Evolutionary conservation across 2,888 invertebrate species (phyloP).

Genomic region (Alviniconcha strummeri): DNA sequence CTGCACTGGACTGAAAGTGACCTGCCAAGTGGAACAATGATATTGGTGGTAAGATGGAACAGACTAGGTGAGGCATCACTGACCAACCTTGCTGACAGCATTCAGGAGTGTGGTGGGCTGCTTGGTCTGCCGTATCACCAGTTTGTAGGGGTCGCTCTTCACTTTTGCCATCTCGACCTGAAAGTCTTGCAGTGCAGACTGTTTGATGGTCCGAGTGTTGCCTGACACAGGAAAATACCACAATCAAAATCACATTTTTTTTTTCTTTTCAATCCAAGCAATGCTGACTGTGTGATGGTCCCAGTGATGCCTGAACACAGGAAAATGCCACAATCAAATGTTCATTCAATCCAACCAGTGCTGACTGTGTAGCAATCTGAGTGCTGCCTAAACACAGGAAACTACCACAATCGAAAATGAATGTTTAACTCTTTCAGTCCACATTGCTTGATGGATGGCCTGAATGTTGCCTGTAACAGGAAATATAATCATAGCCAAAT

Average conservation of each 20-base stretch:
- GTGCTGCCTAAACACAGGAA: too few relatives aligned
- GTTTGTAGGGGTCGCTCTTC: slow-evolving; percentile 96
- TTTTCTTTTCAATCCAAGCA: not conserved
- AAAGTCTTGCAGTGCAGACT: slow-evolving; percentile 79
- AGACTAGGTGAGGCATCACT: too few relatives aligned
- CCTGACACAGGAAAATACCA: slow-evolving; percentile 65
- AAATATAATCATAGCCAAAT: too few relatives aligned
- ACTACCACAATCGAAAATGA: too few relatives aligned
- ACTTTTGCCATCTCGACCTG: slow-evolving; percentile 95
- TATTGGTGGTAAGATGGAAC: too few relatives aligned
- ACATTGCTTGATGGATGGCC: too few relatives aligned
- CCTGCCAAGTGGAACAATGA: too few relatives aligned
- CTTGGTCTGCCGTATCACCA: slow-evolving; percentile 96
- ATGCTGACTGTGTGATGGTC: not conserved
- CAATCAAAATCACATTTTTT: not conserved
- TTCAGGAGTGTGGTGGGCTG: slow-evolving; percentile 95
- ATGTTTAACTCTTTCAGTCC: too few relatives aligned
- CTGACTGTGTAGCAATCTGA: too few relatives aligned
- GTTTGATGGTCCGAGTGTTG: slow-evolving; percentile 96
- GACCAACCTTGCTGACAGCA: slow-evolving; percentile 81
- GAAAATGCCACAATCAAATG: not conserved
- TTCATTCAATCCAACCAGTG: too few relatives aligned
- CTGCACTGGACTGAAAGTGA: too few relatives aligned
- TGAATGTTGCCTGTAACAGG: too few relatives aligned
- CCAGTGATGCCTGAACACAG: not conserved